A percentile compares a stretch with the other conserved stretches of the same genome.
phyloP scores from a whole-genome alignment of 2,113 vertebrate genomes.

The Axis porcinus region DNA sequence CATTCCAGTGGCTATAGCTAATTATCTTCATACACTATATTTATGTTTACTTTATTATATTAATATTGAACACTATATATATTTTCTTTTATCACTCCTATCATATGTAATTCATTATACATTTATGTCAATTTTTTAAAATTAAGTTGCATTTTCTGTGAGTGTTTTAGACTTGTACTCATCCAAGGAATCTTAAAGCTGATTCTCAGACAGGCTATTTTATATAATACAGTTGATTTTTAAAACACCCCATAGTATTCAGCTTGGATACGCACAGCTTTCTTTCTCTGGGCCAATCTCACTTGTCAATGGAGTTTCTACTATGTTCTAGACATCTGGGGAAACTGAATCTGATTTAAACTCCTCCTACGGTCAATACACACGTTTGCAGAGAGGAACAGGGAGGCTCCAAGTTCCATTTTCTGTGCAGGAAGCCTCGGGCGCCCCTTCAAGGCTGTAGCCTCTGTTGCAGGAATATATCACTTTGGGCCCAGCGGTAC shows the following conservation, averaged over 20 bases:
- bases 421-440: constrained; percentile 84
- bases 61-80: background rate
- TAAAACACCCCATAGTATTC: background rate
- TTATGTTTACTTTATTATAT: background rate
- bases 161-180: background rate
- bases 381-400: constrained; percentile 91
- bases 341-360: background rate
- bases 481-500: constrained; percentile 83
- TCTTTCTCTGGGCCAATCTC: background rate
- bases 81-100: background rate
- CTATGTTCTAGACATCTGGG: background rate
- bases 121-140: background rate
- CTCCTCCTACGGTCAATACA: constrained; percentile 75
- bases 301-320: background rate
- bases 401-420: constrained; percentile 89
- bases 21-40: background rate
- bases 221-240: background rate
- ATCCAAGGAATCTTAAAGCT: background rate
- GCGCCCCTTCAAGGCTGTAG: constrained; percentile 87
- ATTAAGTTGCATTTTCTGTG: background rate
- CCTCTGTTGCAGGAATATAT: constrained; percentile 88
- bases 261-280: background rate
- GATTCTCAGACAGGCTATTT: background rate
- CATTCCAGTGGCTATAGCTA: background rate
- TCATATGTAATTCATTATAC: background rate